Conservation (phyloP, 2,888 invertebrate genomes). For the Sericinus montela region DNA sequence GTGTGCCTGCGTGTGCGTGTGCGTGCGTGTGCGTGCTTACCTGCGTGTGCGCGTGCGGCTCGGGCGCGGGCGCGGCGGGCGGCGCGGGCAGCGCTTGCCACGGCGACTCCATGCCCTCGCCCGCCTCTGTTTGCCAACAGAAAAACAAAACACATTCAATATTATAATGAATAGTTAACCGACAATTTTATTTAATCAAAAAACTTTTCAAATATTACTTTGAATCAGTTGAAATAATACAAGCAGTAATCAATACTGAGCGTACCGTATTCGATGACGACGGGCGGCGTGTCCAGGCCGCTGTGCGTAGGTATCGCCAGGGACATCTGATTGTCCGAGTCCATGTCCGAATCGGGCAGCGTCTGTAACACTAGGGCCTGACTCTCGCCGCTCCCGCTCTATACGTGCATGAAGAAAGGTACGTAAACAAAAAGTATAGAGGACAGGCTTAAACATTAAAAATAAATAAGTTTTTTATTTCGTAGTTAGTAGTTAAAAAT, state of each 20-base stretch:
- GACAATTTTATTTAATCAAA: no score
- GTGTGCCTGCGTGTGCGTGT: slow-evolving; percentile 33
- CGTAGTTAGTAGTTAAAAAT: no score
- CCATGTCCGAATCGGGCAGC: slow-evolving; percentile 35
- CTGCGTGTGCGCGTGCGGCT: slow-evolving; percentile 20
- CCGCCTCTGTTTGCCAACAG: neutral
- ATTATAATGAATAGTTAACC: no score
- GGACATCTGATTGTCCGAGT: slow-evolving; percentile 32
- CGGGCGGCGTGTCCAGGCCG: slow-evolving; percentile 20
- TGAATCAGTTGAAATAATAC: no score
- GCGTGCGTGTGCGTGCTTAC: no score
- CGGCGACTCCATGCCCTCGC: slow-evolving; percentile 18
- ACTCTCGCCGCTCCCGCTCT: slow-evolving; percentile 34
- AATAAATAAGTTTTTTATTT: no score
- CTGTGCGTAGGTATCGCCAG: slow-evolving; percentile 29
- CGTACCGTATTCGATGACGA: slow-evolving; percentile 38
- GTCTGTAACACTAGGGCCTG: slow-evolving; percentile 48
- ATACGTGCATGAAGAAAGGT: no score
- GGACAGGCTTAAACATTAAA: no score
- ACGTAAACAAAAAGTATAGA: no score
- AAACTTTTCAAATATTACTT: no score
- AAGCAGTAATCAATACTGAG: no score
- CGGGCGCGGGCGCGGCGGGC: slow-evolving; percentile 25
- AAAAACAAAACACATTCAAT: no score
- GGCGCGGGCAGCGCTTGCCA: slow-evolving; percentile 29